These are phyloP conservation scores for Cephus spinipes DNA, from an alignment of 2,888 invertebrate species.

Conservation along the genomic window DNA sequence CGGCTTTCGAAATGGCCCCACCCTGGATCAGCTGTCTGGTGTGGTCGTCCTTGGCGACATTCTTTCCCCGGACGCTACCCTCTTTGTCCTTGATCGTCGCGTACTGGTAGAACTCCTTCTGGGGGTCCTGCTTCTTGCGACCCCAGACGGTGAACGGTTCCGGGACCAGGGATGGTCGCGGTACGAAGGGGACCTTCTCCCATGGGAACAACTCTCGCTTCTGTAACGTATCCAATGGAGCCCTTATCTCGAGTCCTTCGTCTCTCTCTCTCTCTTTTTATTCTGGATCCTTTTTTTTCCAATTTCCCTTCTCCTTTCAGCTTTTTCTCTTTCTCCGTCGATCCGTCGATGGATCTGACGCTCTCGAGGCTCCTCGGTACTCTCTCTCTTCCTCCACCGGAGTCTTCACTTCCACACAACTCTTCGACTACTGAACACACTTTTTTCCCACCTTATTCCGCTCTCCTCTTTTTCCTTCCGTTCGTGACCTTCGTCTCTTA, in stretches of 20 bases:
- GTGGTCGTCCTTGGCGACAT: conserved; percentile 58
- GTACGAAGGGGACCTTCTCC: conserved; percentile 90
- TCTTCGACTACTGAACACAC: conserved; percentile 37
- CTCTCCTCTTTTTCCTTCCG: background rate
- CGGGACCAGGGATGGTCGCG: conserved; percentile 85
- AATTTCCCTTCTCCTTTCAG: conserved; percentile 6
- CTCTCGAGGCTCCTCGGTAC: conserved; percentile 16
- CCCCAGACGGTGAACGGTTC: conserved; percentile 90
- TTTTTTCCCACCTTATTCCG: background rate
- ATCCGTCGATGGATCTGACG: background rate
- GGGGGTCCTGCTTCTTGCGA: conserved; percentile 68
- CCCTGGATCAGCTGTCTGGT: conserved; percentile 58
- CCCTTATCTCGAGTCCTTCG: conserved; percentile 4
- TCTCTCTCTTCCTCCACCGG: conserved; percentile 24
- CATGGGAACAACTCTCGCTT: conserved; percentile 82
- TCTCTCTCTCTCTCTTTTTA: background rate
- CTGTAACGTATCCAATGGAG: conserved; percentile 70
- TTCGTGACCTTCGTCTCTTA: background rate
- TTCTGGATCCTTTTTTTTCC: background rate
- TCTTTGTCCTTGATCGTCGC: conserved; percentile 59
- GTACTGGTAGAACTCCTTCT: conserved; percentile 63
- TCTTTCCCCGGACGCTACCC: conserved; percentile 56
- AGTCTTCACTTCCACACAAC: conserved; percentile 59
- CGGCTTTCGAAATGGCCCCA: conserved; percentile 59
- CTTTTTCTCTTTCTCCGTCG: conserved; percentile 1